Conservation (phyloP, 2,888 invertebrate species). For the Hydraecia micacea region DNA sequence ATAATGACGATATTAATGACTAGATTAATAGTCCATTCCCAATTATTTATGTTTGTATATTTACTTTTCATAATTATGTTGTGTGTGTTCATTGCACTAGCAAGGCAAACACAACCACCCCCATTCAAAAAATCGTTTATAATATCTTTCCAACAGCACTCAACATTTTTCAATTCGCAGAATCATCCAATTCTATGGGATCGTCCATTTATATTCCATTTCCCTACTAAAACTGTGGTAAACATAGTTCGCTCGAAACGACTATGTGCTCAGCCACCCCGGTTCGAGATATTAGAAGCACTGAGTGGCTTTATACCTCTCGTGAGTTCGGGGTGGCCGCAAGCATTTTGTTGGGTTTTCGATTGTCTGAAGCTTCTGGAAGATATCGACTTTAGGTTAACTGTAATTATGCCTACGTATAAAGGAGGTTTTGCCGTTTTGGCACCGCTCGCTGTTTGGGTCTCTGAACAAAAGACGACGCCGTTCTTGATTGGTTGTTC, state of each 20-base stretch:
- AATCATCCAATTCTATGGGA: not conserved
- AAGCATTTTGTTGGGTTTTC: slow-evolving; percentile 59
- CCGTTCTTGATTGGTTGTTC: slow-evolving; percentile 22
- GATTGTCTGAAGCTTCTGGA: slow-evolving; percentile 60
- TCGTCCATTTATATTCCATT: slow-evolving; percentile 29
- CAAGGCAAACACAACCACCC: not conserved
- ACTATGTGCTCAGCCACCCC: slow-evolving; percentile 53
- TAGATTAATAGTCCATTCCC: slow-evolving; percentile 16
- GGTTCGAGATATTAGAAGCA: slow-evolving; percentile 63
- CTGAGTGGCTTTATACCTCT: slow-evolving; percentile 65
- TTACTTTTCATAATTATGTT: slow-evolving; percentile 6
- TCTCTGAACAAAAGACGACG: slow-evolving; percentile 8
- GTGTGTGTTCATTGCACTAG: not conserved
- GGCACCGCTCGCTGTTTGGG: slow-evolving; percentile 15
- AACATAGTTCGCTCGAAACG: slow-evolving; percentile 48
- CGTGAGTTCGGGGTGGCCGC: slow-evolving; percentile 47
- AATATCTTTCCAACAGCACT: not conserved
- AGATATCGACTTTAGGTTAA: slow-evolving; percentile 63
- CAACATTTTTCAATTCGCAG: not conserved
- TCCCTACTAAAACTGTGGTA: slow-evolving; percentile 48
- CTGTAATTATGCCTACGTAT: slow-evolving; percentile 51
- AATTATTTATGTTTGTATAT: slow-evolving; percentile 27
- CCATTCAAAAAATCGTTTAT: not conserved
- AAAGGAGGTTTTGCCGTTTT: slow-evolving; percentile 49
- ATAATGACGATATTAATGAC: slow-evolving; percentile 27